Evolutionary conservation across 2,797 vertebrate species (phyloP), one percentile per base, ranked within the genome.

Genomic region (Momotus momota): DNA sequence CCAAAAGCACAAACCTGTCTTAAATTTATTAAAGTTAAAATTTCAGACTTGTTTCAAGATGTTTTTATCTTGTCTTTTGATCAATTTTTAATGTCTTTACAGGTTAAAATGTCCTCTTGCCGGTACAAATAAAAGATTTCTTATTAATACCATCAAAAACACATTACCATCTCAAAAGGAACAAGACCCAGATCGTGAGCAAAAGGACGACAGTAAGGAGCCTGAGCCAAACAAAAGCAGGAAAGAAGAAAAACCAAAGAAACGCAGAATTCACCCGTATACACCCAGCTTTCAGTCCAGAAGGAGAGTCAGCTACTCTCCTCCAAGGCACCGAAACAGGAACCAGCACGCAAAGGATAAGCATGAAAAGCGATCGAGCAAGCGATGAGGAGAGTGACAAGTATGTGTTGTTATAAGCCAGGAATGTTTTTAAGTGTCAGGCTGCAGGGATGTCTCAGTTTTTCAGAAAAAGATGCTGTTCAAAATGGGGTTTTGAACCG

Each of bases 91-190:
- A 91, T 97, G 54, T 96, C 88, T 70, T 90, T 74, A 41, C 97
- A 99, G 99, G 99, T 98, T 99, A 98, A 99, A 99, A 97, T 99
- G 99, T 97, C 99, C 99, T 38, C 98, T 99, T 31, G 98, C 97
- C 70, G 98, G 98, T 96, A 98, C 99, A 93, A 99, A 99, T 98
- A 99, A 99, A 97, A 98, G 99, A 84, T 99, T 99, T 97, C 98
- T 99, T 58, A 96, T 99, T 86, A 99, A 99, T 98, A 99, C 99
- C 14, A 98, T 99, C 93, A 99, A 99, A 95, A 99, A 99, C 80
- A 98, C 99, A 0, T 93, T 98, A 88, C 98, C 98, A 0, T 96
- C 98, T 55, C 97, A 98, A 61, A 98, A 98, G 88, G 98, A 98
- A 9, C 97, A 98, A 95, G 98, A 97, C 60, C 97, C 97, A 7